These are phyloP conservation scores for Aspidiotus rigidus DNA, from an alignment of 2,888 invertebrate genomes.

Conservation along the genomic window DNA sequence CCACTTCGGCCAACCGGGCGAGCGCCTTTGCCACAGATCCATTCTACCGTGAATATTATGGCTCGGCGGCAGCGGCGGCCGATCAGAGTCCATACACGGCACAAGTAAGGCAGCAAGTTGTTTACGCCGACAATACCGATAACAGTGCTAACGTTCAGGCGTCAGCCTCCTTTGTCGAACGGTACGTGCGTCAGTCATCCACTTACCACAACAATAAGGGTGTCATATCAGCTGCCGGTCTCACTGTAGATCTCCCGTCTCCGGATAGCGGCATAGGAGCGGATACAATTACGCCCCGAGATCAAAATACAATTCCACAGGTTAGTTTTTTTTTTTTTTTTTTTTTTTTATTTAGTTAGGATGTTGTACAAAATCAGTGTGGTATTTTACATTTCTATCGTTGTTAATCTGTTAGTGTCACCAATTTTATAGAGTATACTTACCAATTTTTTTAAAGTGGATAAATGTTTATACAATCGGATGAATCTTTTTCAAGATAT, in stretches of 20 bases:
- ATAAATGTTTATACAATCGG: too few relatives aligned
- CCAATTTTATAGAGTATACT: too few relatives aligned
- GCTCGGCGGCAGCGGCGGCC: slow-evolving; percentile 67
- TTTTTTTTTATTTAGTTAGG: too few relatives aligned
- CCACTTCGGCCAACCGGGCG: slow-evolving; percentile 45
- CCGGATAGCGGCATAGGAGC: slow-evolving; percentile 94
- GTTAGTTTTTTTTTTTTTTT: too few relatives aligned
- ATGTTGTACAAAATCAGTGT: too few relatives aligned
- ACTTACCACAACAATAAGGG: slow-evolving; percentile 62
- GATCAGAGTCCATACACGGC: slow-evolving; percentile 41
- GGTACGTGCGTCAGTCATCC: slow-evolving; percentile 58
- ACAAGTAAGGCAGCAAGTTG: slow-evolving; percentile 39
- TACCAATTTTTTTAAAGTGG: too few relatives aligned
- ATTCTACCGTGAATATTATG: slow-evolving; percentile 68
- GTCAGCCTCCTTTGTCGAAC: slow-evolving; percentile 57
- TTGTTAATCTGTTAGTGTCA: too few relatives aligned
- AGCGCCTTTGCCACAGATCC: slow-evolving; percentile 56
- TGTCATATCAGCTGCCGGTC: slow-evolving; percentile 59
- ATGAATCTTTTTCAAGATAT: too few relatives aligned
- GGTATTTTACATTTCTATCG: too few relatives aligned
- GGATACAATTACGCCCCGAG: slow-evolving; percentile 82
- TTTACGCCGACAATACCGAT: slow-evolving; percentile 43
- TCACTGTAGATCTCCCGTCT: slow-evolving; percentile 88
- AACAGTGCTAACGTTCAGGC: slow-evolving; percentile 52
- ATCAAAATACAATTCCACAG: slow-evolving; percentile 82